Base-by-base conservation (phyloP, 2,888 invertebrate genomes). In the Erpobdella octoculata region DNA sequence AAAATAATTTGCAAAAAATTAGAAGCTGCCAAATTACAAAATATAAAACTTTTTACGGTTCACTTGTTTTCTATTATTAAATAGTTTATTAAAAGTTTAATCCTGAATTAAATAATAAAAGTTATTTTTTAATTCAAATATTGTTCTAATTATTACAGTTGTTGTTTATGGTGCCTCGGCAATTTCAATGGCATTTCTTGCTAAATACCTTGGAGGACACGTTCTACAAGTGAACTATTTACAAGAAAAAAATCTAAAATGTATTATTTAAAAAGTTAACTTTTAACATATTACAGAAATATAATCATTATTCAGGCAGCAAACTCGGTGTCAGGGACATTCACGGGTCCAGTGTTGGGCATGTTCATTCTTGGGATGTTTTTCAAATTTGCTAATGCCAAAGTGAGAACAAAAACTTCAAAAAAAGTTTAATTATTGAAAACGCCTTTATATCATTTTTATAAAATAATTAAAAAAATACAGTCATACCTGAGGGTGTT, bases 311-410 rank as follows among this genome's bases (percentile, higher is more conserved):
- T 18, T 9, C 71, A 75, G 76, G 74, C 73, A 2, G 74, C 74
- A 3, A 53, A 75, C 28, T 73, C 72, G 72, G 78, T 81, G 71
- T 78, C 77, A 0, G 81, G 80, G 2, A 79, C 80, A 15, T 78
- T 78, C 5, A 76, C 77, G 0, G 81, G 81, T 2, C 80, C 81
- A 8, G 70, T 77, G 4, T 75, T 79, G 0, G 81, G 81, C 1
- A 76, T 81, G 71, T 81, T 81, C 73, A 72, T 78, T 0, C 76
- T 81, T 4, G 81, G 80, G 2, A 78, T 78, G 38, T 25, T 76
- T 35, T 76, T 74, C 48, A 72, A 72, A 5, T 71, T 41, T 33
- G 74, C 74, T 3, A 76, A 74, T 70, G 73, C 73, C 33, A 72
- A 64, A 53, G 76, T 75, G 4, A 28, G 8, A 1, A 53, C 15